A percentile compares a stretch with the other conserved stretches of the same genome.
Conservation (phyloP, 1,140 invertebrate genomes). For the Dendrolimus kikuchii region DNA sequence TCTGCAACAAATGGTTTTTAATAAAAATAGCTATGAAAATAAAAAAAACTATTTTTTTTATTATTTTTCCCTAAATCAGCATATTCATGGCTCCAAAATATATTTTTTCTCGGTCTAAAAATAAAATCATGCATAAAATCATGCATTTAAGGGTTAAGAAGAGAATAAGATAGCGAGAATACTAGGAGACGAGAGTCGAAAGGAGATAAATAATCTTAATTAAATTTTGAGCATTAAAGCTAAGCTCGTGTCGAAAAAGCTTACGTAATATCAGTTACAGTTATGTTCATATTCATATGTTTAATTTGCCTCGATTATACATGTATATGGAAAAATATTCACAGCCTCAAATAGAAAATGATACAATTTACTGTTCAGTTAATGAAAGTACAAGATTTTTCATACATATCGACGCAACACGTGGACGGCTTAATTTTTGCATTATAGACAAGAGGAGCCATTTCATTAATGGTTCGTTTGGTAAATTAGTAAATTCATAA, state of each 20-base stretch:
- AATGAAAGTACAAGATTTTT: no score
- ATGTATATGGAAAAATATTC: slow-evolving; percentile 12
- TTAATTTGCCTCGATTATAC: slow-evolving; percentile 18
- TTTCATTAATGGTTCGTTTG: no score
- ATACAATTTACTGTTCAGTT: no score
- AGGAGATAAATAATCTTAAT: slow-evolving; percentile 5
- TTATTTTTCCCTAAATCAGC: slow-evolving; percentile 1
- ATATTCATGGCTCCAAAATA: slow-evolving; percentile 1
- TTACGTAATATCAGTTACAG: slow-evolving; percentile 27
- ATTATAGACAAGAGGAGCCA: no score
- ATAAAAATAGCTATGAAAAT: slow-evolving; percentile 5
- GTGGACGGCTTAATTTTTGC: no score
- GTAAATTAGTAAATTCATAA: no score
- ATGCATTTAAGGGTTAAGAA: slow-evolving; percentile 3
- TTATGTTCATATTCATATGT: slow-evolving; percentile 18
- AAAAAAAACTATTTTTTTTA: neutral
- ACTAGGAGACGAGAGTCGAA: slow-evolving; percentile 20
- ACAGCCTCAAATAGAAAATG: slow-evolving; percentile 22
- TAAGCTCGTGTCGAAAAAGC: slow-evolving; percentile 34
- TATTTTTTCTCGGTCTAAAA: slow-evolving; percentile 1
- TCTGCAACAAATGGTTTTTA: slow-evolving; percentile 33
- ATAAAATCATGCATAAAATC: slow-evolving; percentile 1
- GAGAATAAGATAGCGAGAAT: slow-evolving; percentile 5
- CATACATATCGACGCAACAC: no score
- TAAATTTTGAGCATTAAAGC: slow-evolving; percentile 34